Percentiles rank a stretch among this genome's conserved stretches.
phyloP scores from a whole-genome alignment of 2,888 invertebrate species.

The Yponomeuta malinellus region DNA sequence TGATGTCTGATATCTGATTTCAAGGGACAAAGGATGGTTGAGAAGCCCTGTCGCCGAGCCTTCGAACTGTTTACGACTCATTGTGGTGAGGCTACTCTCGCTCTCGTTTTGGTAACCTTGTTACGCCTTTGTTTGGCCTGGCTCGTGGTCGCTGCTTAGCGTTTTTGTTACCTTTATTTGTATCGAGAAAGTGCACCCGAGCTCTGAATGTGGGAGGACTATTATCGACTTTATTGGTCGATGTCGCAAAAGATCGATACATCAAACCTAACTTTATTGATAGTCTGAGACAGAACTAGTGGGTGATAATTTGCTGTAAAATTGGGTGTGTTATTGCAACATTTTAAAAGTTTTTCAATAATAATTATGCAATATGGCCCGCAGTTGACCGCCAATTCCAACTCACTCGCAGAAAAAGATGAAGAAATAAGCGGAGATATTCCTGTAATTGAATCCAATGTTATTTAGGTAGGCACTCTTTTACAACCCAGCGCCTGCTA shows the following conservation, averaged over 20 bases:
- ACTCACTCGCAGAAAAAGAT: no score
- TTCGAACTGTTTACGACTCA: constrained; percentile 25
- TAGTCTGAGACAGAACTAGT: no score
- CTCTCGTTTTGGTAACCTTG: constrained; percentile 37
- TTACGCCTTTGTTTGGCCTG: constrained; percentile 8
- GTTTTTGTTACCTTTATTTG: neutral
- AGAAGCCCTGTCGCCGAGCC: neutral
- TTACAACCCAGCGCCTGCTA: neutral
- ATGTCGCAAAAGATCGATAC: no score
- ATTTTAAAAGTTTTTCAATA: no score
- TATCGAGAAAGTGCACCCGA: constrained; percentile 2
- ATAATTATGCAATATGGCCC: no score
- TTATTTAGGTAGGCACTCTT: neutral
- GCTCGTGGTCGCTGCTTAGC: neutral
- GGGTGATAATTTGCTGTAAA: no score
- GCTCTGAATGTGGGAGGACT: neutral
- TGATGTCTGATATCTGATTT: no score
- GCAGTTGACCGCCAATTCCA: no score
- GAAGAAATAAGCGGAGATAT: no score
- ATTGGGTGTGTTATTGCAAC: no score
- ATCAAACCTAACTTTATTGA: no score
- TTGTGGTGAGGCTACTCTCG: constrained; percentile 37
- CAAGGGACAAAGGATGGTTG: neutral
- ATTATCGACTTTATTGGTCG: neutral
- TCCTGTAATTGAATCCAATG: neutral